These are phyloP conservation scores for Gorsachius goisagi DNA, from an alignment of 2,113 vertebrate genomes.

Conservation along the genomic window DNA sequence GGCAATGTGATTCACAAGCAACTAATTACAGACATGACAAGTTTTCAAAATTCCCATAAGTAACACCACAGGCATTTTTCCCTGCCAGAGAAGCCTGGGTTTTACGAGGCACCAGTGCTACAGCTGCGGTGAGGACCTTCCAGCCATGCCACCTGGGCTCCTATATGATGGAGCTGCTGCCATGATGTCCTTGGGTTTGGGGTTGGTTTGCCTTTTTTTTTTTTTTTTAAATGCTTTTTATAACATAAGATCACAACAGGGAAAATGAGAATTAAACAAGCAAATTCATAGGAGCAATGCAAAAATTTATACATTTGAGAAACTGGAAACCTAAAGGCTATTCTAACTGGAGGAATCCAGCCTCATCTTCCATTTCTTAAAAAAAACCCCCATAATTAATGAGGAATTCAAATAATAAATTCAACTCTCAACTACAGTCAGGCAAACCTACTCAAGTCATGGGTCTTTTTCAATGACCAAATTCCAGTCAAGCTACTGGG, in stretches of 20 bases:
- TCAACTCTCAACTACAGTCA: not conserved
- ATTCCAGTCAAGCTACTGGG: not conserved
- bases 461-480: not conserved
- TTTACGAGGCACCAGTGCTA: slow-evolving; percentile 18
- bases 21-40: slow-evolving; percentile 61
- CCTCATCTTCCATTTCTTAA: not conserved
- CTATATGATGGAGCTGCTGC: not conserved
- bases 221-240: not conserved
- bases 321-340: not conserved
- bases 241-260: not conserved
- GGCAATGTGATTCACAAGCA: slow-evolving; percentile 12
- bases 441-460: not conserved
- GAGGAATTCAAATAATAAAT: not conserved
- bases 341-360: not conserved
- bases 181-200: not conserved
- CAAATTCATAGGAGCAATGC: not conserved
- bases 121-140: not conserved
- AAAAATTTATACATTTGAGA: not conserved
- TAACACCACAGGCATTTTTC: not conserved
- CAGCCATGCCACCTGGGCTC: not conserved
- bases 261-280: not conserved
- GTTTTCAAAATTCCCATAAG: slow-evolving; percentile 36
- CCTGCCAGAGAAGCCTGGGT: slow-evolving; percentile 37
- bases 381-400: not conserved
- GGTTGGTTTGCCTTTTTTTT: not conserved